Conservation (phyloP, 2,113 vertebrate genomes). For the Cynopterus brachyotis region DNA sequence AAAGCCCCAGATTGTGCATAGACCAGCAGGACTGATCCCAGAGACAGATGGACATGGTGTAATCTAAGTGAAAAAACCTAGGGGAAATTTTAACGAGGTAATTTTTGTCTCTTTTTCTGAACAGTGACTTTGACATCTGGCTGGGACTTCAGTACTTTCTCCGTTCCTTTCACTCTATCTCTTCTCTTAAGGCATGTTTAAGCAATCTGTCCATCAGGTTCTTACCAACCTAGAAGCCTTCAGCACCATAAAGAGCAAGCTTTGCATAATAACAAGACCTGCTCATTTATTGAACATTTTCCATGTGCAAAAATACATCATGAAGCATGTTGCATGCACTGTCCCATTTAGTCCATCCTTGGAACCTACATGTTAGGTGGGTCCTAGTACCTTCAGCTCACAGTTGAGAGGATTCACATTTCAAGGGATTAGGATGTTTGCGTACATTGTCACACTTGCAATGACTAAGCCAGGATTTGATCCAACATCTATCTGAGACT, state of each 20-base stretch:
- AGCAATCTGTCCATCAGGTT: background rate
- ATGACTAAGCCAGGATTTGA: background rate
- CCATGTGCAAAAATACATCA: background rate
- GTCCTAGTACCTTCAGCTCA: background rate
- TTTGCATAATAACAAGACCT: background rate
- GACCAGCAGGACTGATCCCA: background rate
- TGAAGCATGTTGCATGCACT: background rate
- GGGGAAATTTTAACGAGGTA: background rate
- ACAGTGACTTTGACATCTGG: background rate
- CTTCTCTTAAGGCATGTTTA: background rate
- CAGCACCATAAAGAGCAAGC: background rate
- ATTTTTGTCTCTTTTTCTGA: background rate
- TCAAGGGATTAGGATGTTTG: background rate
- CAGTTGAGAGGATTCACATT: background rate
- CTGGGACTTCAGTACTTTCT: background rate
- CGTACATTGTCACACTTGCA: background rate
- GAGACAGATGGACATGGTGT: constrained; percentile 32
- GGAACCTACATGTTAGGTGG: background rate
- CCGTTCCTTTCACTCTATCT: background rate
- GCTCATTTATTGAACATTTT: background rate
- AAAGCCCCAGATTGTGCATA: background rate
- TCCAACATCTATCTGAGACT: background rate
- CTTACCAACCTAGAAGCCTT: background rate
- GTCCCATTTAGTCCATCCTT: background rate
- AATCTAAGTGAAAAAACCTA: background rate